Base-by-base conservation (phyloP, 1,140 invertebrate genomes). In the Nasonia giraulti region DNA sequence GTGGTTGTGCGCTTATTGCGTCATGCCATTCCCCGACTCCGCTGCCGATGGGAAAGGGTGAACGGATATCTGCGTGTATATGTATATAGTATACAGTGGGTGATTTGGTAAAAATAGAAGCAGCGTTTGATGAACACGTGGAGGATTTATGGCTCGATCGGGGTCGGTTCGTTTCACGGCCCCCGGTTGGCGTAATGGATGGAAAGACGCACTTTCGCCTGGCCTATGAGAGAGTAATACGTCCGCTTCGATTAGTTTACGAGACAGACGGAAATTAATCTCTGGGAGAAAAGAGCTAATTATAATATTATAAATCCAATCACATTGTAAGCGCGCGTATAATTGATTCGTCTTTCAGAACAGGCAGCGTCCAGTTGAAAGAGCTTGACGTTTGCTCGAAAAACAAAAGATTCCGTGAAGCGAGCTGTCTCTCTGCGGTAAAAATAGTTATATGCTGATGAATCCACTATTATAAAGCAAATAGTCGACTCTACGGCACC, bases 1-100 rank as follows among this genome's bases (percentile, higher is more conserved):
- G 37, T 33, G 73, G 11, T 75, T 75, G 27, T 27, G 73, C 73
- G 69, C 23, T 75, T 37, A 37, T 37, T 75, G 37, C 73, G 73
- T 75, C 73, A 40, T 17, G 17, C 17, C 5, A 44, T 75, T 75
- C 20, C 37, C 37, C 37, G 4, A 0, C 37, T 75, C 27, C 27
- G 17, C 68, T 69, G 68, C 17, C 27, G 27, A 69, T 69, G 50
- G 0, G 14, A 62, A 62, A 62, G 55, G 20, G 55, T 62, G 4
- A 17, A 62, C 55, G 17, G 20, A 62, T 62, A 7, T 62, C 40
- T 44, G 40, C 37, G 37, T 40, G 55, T 5, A 5, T 5, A 5
- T 62, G 17, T 62, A 20, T 20, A 6, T 62, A 5, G 14, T 1
- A 37, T 37, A 37, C 4, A 6, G 33, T 37, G 3, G 33, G 33